These are phyloP conservation scores for Gadopsis bispinosus DNA, from an alignment of 2,797 vertebrate species.

Conservation along the genomic window DNA sequence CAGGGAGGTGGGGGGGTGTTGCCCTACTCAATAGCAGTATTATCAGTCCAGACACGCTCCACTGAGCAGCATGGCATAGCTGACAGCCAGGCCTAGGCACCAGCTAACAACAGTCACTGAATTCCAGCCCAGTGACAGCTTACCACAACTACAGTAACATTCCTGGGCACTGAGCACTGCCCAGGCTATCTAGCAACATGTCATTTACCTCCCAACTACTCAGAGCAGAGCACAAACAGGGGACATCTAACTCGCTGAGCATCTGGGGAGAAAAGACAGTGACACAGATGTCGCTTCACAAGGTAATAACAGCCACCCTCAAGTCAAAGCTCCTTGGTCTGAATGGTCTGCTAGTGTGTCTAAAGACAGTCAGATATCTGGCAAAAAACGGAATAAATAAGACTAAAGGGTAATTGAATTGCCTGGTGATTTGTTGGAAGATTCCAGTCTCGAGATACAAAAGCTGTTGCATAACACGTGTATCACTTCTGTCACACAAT, in stretches of 20 bases:
- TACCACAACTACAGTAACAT: conserved; percentile 81
- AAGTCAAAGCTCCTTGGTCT: conserved; percentile 53
- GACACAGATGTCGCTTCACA: conserved; percentile 72
- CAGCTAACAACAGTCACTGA: conserved; percentile 76
- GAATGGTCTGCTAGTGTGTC: conserved; percentile 51
- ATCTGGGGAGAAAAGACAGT: conserved; percentile 60
- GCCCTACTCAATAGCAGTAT: conserved; percentile 79
- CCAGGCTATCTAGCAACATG: conserved; percentile 70
- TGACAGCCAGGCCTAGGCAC: conserved; percentile 81
- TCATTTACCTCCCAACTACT: conserved; percentile 69
- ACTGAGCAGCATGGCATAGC: conserved; percentile 81
- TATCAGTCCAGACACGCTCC: conserved; percentile 81
- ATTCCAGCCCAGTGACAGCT: conserved; percentile 82
- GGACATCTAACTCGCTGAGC: conserved; percentile 60
- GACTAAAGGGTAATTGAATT: conserved; percentile 63
- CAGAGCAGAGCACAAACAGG: conserved; percentile 35
- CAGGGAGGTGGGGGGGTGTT: conserved; percentile 66
- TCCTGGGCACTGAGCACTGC: conserved; percentile 72
- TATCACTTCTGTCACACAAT: conserved; percentile 35
- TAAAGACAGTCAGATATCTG: conserved; percentile 46
- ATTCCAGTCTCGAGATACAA: conserved; percentile 36
- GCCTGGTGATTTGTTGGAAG: conserved; percentile 47
- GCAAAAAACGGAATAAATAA: conserved; percentile 41
- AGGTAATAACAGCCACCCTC: conserved; percentile 70
- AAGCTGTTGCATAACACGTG: conserved; percentile 26